Evolutionary conservation across 2,888 invertebrate genomes (phyloP), one percentile per base, ranked within the genome.

Genomic region (Andrena chrysosceles): DNA sequence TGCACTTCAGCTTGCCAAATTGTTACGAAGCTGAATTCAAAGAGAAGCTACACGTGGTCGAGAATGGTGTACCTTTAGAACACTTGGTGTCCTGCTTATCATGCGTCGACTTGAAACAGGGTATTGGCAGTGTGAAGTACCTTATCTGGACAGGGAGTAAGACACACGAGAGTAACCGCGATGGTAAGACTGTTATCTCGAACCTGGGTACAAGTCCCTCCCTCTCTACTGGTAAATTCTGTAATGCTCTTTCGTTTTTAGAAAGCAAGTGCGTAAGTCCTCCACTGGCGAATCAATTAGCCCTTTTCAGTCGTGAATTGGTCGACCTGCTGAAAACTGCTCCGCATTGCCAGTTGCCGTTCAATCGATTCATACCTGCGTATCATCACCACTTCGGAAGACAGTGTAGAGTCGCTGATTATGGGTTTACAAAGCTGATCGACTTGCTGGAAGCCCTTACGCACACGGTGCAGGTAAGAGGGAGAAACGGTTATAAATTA

Each of bases 331-430:
- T 98, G 79, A 97, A 97, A 90, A 97, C 97, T 68, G 96, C 96
- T 29, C 97, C 98, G 0, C 96, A 96, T 85, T 97, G 98, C 91
- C 97, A 97, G 76, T 96, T 99, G 94, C 96, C 97, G 3, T 97
- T 97, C 93, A 96, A 95, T 93, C 97, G 98, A 91, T 97, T 99
- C 87, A 98, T 99, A 90, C 99, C 99, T 2, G 97, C 98, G 1
- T 99, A 99, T 94, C 99, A 99, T 93, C 98, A 98, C 94, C 99
- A 99, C 94, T 99, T 99, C 94, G 98, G 99, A 0, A 96, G 98
- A 48, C 99, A 99, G 94, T 99, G 99, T 93, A 96, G 98, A 71
- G 98, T 99, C 0, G 98, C 99, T 7, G 98, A 99, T 94, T 99
- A 99, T 93, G 99, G 99, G n/a, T 99, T 97, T 92, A 98, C 98